Evolutionary conservation across 2,888 invertebrate genomes (phyloP).

Genomic region (Serrognathus titanus): DNA sequence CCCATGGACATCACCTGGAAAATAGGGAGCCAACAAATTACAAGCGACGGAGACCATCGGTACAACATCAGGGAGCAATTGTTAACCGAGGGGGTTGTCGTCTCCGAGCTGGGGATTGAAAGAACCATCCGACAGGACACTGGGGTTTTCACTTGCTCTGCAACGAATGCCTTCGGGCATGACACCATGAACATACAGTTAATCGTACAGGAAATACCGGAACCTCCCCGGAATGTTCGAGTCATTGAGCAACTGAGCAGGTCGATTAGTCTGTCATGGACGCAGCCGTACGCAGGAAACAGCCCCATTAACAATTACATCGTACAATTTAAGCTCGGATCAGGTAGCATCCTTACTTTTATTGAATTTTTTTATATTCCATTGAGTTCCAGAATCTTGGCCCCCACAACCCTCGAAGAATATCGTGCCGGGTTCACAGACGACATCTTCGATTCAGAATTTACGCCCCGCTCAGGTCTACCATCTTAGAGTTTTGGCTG

Average conservation of each 20-base stretch:
- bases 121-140: slow-evolving; percentile 86
- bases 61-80: slow-evolving; percentile 75
- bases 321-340: slow-evolving; percentile 82
- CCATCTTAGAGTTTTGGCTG: slow-evolving; percentile 83
- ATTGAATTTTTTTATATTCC: neutral
- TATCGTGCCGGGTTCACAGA: slow-evolving; percentile 78
- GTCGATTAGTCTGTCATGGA: slow-evolving; percentile 84
- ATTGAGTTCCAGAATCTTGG: slow-evolving; percentile 64
- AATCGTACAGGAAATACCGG: slow-evolving; percentile 87
- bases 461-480: slow-evolving; percentile 84
- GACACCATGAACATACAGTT: slow-evolving; percentile 89
- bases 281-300: slow-evolving; percentile 83
- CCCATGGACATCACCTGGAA: slow-evolving; percentile 85
- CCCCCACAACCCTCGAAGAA: slow-evolving; percentile 78
- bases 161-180: slow-evolving; percentile 85
- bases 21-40: slow-evolving; percentile 69
- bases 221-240: slow-evolving; percentile 81
- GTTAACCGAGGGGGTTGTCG: slow-evolving; percentile 69
- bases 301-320: slow-evolving; percentile 86
- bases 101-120: slow-evolving; percentile 80
- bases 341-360: slow-evolving; percentile 53
- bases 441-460: slow-evolving; percentile 74
- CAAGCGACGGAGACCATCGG: slow-evolving; percentile 70
- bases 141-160: slow-evolving; percentile 82
- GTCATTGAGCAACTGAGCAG: slow-evolving; percentile 82